Percentiles rank a stretch among this genome's conserved stretches.
These are phyloP conservation scores for Polypterus bichir DNA, from an alignment of 2,113 vertebrate genomes.

Conservation along the genomic window DNA sequence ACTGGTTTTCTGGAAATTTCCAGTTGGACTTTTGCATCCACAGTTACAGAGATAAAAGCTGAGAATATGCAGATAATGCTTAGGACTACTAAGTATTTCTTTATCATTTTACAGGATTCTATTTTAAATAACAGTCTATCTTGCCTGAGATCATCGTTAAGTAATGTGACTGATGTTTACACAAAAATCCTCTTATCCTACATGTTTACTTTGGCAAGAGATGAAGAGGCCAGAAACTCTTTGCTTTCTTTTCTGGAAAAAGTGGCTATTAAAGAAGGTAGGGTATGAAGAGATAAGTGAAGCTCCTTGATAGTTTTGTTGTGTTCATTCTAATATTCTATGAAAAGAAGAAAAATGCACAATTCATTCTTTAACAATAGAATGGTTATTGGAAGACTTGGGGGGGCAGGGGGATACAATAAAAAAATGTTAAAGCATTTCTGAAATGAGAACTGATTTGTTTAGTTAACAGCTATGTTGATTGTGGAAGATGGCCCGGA, in stretches of 20 bases:
- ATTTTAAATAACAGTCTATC: slow-evolving; percentile 45
- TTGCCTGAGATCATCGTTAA: slow-evolving; percentile 38
- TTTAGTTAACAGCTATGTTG: too few species aligned
- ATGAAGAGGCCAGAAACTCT: slow-evolving; percentile 35
- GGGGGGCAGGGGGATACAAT: not conserved
- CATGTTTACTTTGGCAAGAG: slow-evolving; percentile 64
- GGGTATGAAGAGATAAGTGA: slow-evolving; percentile 20
- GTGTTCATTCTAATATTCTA: not conserved
- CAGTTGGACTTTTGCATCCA: not conserved
- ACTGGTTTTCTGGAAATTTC: not conserved
- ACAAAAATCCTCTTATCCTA: slow-evolving; percentile 65
- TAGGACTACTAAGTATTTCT: too few species aligned
- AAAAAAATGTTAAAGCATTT: not conserved
- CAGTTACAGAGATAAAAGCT: too few species aligned
- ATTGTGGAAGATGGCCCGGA: too few species aligned
- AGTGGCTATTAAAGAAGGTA: slow-evolving; percentile 32
- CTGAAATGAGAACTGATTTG: too few species aligned
- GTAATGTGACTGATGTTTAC: slow-evolving; percentile 42
- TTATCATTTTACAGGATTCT: slow-evolving; percentile 30
- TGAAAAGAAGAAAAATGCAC: not conserved
- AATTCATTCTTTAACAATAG: not conserved
- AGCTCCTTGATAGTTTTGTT: too few species aligned
- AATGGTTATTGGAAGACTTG: too few species aligned
- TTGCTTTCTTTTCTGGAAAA: slow-evolving; percentile 27
- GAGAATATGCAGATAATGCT: too few species aligned